Conservation (phyloP, 2,797 vertebrate species). For the Dipus sagitta region DNA sequence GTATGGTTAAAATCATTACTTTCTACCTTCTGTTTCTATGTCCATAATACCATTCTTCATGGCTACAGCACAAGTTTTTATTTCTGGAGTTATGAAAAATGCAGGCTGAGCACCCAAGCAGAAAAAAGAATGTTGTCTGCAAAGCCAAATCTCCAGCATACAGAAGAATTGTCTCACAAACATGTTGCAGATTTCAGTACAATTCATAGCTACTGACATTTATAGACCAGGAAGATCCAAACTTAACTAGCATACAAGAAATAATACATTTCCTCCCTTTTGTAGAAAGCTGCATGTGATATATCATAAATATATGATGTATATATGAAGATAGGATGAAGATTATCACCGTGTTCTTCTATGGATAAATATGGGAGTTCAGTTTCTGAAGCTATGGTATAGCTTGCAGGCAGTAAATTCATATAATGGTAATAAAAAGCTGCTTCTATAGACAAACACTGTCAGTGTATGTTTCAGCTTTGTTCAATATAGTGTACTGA, state of each 20-base stretch:
- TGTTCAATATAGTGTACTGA: background rate
- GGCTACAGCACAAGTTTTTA: background rate
- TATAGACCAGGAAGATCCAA: slow-evolving; percentile 72
- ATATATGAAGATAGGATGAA: slow-evolving; percentile 77
- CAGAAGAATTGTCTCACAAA: slow-evolving; percentile 56
- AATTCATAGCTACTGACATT: slow-evolving; percentile 74
- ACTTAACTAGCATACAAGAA: slow-evolving; percentile 78
- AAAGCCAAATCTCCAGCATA: slow-evolving; percentile 64
- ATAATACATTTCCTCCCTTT: slow-evolving; percentile 70
- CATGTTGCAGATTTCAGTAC: slow-evolving; percentile 54
- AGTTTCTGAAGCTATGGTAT: slow-evolving; percentile 69
- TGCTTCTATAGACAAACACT: slow-evolving; percentile 59
- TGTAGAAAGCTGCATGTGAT: slow-evolving; percentile 70
- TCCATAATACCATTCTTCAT: slow-evolving; percentile 59
- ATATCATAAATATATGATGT: slow-evolving; percentile 69
- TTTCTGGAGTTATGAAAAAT: slow-evolving; percentile 15
- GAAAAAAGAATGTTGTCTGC: slow-evolving; percentile 62
- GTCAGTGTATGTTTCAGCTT: slow-evolving; percentile 49
- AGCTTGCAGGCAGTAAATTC: slow-evolving; percentile 77
- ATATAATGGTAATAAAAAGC: slow-evolving; percentile 64
- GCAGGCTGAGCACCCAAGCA: slow-evolving; percentile 40
- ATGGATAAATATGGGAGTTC: slow-evolving; percentile 76
- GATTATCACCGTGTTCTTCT: slow-evolving; percentile 76
- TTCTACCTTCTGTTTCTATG: background rate
- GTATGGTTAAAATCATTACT: slow-evolving; percentile 39